Base-by-base conservation (phyloP, 2,888 invertebrate genomes). In the Meliscaeva auricollis region DNA sequence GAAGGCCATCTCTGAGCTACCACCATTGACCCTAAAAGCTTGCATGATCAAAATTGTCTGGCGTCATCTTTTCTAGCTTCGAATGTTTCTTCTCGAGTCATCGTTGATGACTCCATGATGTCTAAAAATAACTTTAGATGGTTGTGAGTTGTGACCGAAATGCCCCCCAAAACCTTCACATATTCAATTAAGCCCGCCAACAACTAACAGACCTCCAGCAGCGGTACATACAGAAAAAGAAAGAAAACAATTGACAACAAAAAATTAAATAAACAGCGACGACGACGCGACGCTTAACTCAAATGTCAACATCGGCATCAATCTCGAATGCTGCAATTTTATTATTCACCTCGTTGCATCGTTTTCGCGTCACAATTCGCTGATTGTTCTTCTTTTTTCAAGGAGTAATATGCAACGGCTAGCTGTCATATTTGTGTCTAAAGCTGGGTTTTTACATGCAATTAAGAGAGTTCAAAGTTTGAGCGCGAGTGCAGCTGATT, bases 251-350 rank as follows among this genome's bases (percentile, higher is more conserved):
- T 9, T 1, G 3, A 38, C 17, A 20, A 48, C 26, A 9, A 26
- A 48, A 41, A 32, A 79, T 30, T 44, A 32, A 64, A 48, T 0
- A 48, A 38, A 13, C 38, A 26, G 26, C n/a, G n/a, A n/a, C n/a
- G n/a, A n/a, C n/a, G n/a, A n/a, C n/a, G 13, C 9, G 30, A 56
- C 82, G 41, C 41, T 74, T 68, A 83, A 73, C 83, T 44, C 58
- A 83, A 77, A 83, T 83, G 83, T 83, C 79, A 83, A 79, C 83
- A 83, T 79, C 70, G 79, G 75, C 83, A 83, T 79, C 70, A 74
- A 79, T 83, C 79, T 74, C 62, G 62, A 79, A 69, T 75, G 70
- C 70, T 80, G 84, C 80, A 84, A 80, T 84, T 84, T 84, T 84
- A 84, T 80, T 80, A 76, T 84, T 84, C 84, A 80, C 84, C 84